Base-by-base conservation (phyloP, 2,888 invertebrate genomes). In the Papilio demoleus region DNA sequence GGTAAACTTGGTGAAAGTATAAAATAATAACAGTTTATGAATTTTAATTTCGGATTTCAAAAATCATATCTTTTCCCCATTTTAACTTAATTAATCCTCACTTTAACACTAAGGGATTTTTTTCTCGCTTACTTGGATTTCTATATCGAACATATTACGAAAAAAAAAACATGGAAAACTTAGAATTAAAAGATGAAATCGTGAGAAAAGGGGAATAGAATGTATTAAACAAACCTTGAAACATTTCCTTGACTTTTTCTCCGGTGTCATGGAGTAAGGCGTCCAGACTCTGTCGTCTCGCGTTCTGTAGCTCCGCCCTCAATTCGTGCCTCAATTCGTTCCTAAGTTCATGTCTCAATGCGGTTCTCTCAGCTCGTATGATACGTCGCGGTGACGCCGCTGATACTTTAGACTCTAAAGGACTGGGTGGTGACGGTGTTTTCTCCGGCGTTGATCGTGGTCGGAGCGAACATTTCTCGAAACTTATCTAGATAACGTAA, bases 201-300 rank as follows among this genome's bases (percentile, higher is more conserved):
- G n/a, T n/a, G n/a, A n/a, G n/a, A n/a, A n/a, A n/a, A n/a, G n/a
- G n/a, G n/a, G n/a, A n/a, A n/a, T n/a, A n/a, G n/a, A n/a, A n/a
- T n/a, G n/a, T n/a, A n/a, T n/a, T n/a, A n/a, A 11, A 31, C 2
- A 4, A 93, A 80, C 97, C 96, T 82, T 96, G 96, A 75, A 97
- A 95, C 79, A 96, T 95, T 87, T 97, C 97, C 85, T 97, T 97
- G 71, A 97, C 95, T 79, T 95, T 95, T 84, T 96, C 96, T 42
- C 96, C 94, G 0, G 96, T 96, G 73, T 96, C 96, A 40, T 94
- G 94, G 80, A 96, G 93, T 27, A 97, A 81, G 70, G 96, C 95
- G 77, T 97, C 97, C 38, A 97, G 87, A 72, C 96, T 96, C 84
- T 96, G 96, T 27, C 97, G 88, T 62, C 96, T 89, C 68, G 83